phyloP scores from a whole-genome alignment of 2,888 invertebrate species.

The Panorpa germanica region DNA sequence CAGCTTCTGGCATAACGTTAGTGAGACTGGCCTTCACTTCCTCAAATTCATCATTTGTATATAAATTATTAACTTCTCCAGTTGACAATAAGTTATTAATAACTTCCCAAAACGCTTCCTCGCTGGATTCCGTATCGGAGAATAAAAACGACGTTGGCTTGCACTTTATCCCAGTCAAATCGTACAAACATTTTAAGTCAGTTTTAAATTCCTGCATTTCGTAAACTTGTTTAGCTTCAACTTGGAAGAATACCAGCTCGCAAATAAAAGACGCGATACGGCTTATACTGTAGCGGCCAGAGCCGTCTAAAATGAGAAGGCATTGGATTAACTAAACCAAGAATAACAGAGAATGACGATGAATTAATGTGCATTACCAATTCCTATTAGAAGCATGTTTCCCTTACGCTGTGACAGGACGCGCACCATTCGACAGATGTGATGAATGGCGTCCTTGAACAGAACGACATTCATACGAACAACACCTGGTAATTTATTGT shows the following conservation, averaged over 20 bases:
- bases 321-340: too few species aligned
- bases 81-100: constrained; percentile 76
- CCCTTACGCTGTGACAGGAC: constrained; percentile 72
- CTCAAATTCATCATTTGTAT: constrained; percentile 73
- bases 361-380: constrained; percentile 26
- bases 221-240: constrained; percentile 64
- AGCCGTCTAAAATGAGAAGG: constrained; percentile 38
- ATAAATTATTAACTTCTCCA: constrained; percentile 74
- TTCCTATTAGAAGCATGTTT: constrained; percentile 67
- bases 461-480: constrained; percentile 66
- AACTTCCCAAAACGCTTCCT: constrained; percentile 72
- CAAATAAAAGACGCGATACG: constrained; percentile 62
- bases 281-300: constrained; percentile 65
- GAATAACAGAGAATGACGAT: constrained; percentile 2
- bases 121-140: constrained; percentile 68
- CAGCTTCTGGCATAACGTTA: constrained; percentile 17
- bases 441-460: constrained; percentile 74
- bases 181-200: constrained; percentile 61
- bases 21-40: constrained; percentile 27
- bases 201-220: constrained; percentile 58
- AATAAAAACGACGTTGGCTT: constrained; percentile 66
- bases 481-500: constrained; percentile 62
- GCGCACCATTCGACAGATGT: constrained; percentile 62
- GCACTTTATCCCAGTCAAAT: constrained; percentile 50
- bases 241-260: constrained; percentile 57